Evolutionary conservation across 2,113 vertebrate species (phyloP), one percentile per base, ranked within the genome.

Genomic region (Barnardius zonarius): DNA sequence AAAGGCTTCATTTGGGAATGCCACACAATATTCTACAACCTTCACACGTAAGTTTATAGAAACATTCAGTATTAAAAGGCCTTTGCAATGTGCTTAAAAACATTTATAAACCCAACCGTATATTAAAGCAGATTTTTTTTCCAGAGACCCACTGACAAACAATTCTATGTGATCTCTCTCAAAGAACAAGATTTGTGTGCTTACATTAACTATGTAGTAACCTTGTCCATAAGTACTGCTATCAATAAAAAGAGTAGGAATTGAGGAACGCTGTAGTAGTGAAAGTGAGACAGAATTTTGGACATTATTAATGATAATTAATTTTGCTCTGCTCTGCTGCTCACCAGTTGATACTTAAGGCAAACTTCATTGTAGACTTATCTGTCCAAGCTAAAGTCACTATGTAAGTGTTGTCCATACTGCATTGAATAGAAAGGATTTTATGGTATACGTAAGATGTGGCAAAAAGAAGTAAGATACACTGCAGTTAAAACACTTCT

Each of bases 61-160:
- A 90, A 93, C 88, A 93, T 62, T 81, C 83, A 83, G 49, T 63
- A 89, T 43, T 67, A 72, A 89, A 97, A 97, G 84, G 59, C 48
- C 52, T 94, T 82, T 78, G 73, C 70, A 88, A 46, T 6, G 27
- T 17, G 30, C 33, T 72, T 57, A 89, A 94, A 89, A 94, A 80
- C 22, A 41, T 64, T 11, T 77, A 92, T 31, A 96, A 92, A 90
- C 77, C 63, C 61, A 76, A 90, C 20, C 17, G 24, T 79, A 28
- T 13, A 64, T 27, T 61, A 72, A 80, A 88, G 70, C 13, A 75
- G 35, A 39, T 49, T 74, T 52, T 37, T 52, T 41, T 43, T 39
- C 57, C 64, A 88, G 92, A 94, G 16, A 85, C 28, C 6, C 33
- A 33, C 1, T 43, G 54, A 72, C 43, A 81, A 92, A 55, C 27